Base-by-base conservation (phyloP, 2,113 vertebrate genomes). In the Burhinus oedicnemus region DNA sequence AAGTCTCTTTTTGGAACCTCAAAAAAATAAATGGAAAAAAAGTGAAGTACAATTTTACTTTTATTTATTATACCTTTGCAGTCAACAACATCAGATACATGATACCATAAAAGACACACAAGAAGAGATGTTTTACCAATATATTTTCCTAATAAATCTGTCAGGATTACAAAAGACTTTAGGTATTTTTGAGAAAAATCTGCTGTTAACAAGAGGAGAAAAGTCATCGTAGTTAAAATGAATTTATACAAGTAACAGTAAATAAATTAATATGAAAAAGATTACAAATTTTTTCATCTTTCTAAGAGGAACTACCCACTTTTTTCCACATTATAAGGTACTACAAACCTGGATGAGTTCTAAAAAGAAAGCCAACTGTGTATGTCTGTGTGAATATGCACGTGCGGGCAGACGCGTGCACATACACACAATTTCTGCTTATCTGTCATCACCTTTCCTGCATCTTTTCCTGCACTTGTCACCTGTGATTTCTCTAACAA, bases 1-100 rank as follows among this genome's bases (percentile, higher is more conserved):
- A 98, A 95, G 34, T 98, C 97, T 78, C 77, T 94, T 74, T 94
- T 93, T 78, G 97, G 90, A 90, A 84, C 93, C 98, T 98, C 20
- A 57, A 83, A 88, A 83, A 90, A 82, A 55, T 1, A 75, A 79
- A 74, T 7, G 20, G 25, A 47, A 76, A 72, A 61, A 62, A 66
- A 40, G 22, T n/a, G 30, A 80, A 68, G 52, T 27, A 40, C 30
- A 51, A 44, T 49, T 81, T 68, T 3, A 66, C 12, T 64, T 78
- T 70, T 40, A 68, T 3, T 2, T 75, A 58, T 64, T 51, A 45
- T 21, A 62, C n/a, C 26, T 95, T 84, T 70, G 18, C 47, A 95
- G 66, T 58, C 86, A 71, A 68, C 38, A 80, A 26, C 17, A 71
- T 66, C 34, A 66, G 44, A 74, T 47, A 75, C 4, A 32, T 8